Evolutionary conservation across 2,113 vertebrate genomes (phyloP).

Genomic region (Chamaetylas fuelleborni): DNA sequence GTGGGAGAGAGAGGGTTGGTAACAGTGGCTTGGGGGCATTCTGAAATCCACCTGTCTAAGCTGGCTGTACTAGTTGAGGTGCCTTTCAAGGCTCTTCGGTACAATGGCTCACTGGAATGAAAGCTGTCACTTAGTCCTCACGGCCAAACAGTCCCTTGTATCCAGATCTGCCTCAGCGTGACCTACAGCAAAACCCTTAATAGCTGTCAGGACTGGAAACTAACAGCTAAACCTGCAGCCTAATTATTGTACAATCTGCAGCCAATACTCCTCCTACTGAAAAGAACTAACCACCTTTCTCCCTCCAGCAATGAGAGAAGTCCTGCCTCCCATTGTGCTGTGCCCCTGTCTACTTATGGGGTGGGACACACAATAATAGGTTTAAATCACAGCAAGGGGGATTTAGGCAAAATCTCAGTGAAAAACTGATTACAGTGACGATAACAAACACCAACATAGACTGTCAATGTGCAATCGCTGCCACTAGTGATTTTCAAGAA

Average conservation of each 20-base stretch:
- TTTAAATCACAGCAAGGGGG: background rate
- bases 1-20: background rate
- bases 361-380: rapidly evolving
- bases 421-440: background rate
- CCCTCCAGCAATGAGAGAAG: background rate
- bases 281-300: background rate
- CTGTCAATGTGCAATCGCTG: background rate
- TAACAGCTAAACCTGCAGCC: background rate
- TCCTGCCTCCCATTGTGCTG: background rate
- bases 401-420: background rate
- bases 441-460: background rate
- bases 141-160: background rate
- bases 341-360: background rate
- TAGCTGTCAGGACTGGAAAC: background rate
- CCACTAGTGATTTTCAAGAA: background rate
- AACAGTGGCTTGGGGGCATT: background rate
- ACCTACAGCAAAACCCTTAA: background rate
- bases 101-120: background rate
- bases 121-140: background rate
- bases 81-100: background rate
- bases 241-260: background rate
- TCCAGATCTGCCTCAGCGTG: background rate
- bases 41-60: background rate
- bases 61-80: background rate
- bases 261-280: background rate